Conservation (phyloP, 2,888 invertebrate species). For the Oscheius myriophilus region DNA sequence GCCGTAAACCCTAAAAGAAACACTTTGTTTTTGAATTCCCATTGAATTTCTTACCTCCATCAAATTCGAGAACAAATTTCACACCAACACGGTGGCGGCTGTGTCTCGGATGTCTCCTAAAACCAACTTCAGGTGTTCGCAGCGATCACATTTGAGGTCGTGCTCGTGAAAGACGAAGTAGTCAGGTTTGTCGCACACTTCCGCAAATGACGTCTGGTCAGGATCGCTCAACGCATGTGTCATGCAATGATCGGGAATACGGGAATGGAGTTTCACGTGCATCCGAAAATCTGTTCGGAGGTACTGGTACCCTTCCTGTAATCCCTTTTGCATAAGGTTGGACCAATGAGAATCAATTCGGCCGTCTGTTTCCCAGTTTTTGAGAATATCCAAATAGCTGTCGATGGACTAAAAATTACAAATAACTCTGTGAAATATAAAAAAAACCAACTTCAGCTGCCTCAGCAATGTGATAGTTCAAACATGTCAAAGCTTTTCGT, state of each 20-base stretch:
- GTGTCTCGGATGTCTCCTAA: conserved; percentile 10
- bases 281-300: conserved; percentile 27
- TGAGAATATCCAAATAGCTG: too few species aligned
- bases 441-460: too few species aligned
- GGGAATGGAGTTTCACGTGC: conserved; percentile 22
- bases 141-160: conserved; percentile 29
- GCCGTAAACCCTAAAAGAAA: too few species aligned
- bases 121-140: conserved; percentile 9
- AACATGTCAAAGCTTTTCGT: background rate
- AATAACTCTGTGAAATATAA: too few species aligned
- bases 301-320: conserved; percentile 23
- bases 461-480: background rate
- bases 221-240: conserved; percentile 32
- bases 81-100: too few species aligned
- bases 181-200: background rate
- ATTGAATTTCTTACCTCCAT: too few species aligned
- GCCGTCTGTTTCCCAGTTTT: too few species aligned
- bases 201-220: background rate
- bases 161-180: conserved; percentile 21
- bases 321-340: conserved; percentile 2
- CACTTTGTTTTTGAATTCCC: too few species aligned
- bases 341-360: too few species aligned
- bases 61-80: too few species aligned
- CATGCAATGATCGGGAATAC: conserved; percentile 32
- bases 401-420: too few species aligned